Percentiles rank a stretch among this genome's conserved stretches.
phyloP scores from a whole-genome alignment of 2,888 invertebrate species.

The Drosophila greeni region DNA sequence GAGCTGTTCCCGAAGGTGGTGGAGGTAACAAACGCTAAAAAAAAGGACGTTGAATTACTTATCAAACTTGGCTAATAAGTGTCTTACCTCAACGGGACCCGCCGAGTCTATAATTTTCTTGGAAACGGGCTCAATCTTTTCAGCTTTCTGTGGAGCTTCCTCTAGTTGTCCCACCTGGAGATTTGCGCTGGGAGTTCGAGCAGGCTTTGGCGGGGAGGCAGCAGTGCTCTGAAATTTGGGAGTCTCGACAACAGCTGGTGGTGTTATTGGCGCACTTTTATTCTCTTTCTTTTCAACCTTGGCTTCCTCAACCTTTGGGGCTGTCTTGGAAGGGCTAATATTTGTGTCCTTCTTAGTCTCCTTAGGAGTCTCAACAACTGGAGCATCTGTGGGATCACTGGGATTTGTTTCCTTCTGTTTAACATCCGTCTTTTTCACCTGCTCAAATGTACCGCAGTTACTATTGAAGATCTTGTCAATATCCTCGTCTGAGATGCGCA shows the following conservation, averaged over 20 bases:
- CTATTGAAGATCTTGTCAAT: conserved; percentile 78
- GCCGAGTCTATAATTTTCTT: background rate
- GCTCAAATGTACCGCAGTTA: conserved; percentile 74
- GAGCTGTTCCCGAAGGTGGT: conserved; percentile 73
- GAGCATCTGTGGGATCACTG: background rate
- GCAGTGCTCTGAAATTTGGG: background rate
- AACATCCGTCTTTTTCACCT: conserved; percentile 61
- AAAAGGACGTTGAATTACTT: background rate
- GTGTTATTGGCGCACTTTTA: background rate
- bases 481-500: conserved; percentile 77
- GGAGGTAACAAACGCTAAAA: conserved; percentile 63
- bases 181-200: background rate
- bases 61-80: background rate
- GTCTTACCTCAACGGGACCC: conserved; percentile 19
- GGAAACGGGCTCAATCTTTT: background rate
- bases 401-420: conserved; percentile 1
- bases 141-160: background rate
- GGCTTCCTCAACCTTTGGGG: background rate
- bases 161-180: background rate
- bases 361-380: background rate
- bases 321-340: background rate
- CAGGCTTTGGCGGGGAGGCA: background rate
- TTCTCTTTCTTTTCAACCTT: background rate
- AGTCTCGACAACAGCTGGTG: background rate
- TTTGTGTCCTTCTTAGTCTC: background rate